Evolutionary conservation across 2,797 vertebrate species (phyloP).

Genomic region (Callimico goeldii): DNA sequence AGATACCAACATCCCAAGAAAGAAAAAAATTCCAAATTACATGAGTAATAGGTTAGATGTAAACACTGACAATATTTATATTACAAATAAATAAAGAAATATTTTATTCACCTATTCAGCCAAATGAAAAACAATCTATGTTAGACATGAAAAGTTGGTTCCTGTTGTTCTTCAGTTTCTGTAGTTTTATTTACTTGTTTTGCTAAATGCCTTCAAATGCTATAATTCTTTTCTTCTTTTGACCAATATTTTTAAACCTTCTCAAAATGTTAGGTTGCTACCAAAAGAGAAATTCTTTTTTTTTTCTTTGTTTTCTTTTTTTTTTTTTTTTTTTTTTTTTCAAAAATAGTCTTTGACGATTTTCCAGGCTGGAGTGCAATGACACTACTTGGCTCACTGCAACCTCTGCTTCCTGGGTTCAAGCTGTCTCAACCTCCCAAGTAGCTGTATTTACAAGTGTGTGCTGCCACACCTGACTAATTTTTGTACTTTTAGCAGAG

Average conservation of each 20-base stretch:
- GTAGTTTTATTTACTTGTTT: background rate
- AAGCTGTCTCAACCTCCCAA: too few species aligned
- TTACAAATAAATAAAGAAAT: background rate
- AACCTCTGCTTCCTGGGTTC: too few species aligned
- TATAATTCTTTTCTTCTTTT: background rate
- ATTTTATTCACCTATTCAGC: background rate
- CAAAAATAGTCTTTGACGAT: accelerated
- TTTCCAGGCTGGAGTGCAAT: background rate
- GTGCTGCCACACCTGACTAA: too few species aligned
- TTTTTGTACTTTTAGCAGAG: too few species aligned
- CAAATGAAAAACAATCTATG: background rate
- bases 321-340: too few species aligned
- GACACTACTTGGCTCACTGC: background rate
- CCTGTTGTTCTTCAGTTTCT: background rate
- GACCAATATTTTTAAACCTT: background rate
- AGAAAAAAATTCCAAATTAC: slow-evolving; percentile 6
- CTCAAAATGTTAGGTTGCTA: background rate
- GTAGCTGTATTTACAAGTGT: too few species aligned
- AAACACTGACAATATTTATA: background rate
- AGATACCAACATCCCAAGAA: background rate
- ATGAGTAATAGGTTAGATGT: background rate
- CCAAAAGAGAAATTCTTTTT: background rate
- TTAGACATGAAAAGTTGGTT: background rate
- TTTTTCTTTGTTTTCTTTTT: background rate
- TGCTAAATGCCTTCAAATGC: background rate